Base-by-base conservation (phyloP, 2,888 invertebrate species). In the Caenorhabditis becei region DNA sequence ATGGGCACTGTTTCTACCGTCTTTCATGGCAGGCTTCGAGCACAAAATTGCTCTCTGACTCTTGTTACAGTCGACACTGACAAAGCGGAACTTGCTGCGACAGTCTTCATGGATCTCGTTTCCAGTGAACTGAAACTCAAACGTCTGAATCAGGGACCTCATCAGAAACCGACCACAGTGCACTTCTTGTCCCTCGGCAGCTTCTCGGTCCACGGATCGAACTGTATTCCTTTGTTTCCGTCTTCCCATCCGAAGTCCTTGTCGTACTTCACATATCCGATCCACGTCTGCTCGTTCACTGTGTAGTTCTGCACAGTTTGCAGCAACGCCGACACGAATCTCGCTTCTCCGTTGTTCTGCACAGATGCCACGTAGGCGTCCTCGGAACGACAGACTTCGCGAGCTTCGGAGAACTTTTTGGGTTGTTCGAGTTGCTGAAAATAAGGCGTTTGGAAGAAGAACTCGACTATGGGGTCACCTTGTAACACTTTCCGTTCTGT, bases 171-270 rank as follows among this genome's bases (percentile, higher is more conserved):
- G 8, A 67, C 67, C 69, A 77, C 67, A 23, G 51, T 49, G 47
- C 69, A 69, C 51, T 70, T 63, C 51, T 63, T 62, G 24, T 77
- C 63, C 51, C 58, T 69, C 7, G 69, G 77, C 54, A 69, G 49
- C 41, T 77, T 77, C 77, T 77, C 77, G 5, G 77, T 63, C 77
- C 77, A 77, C 47, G 69, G 69, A 32, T 77, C 69, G 28, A 69
- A 77, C 14, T 49, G 44, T 16, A 63, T 28, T 58, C 58, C 69
- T 7, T 37, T 37, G 8, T 37, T 69, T 28, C 58, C 69, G 35
- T 77, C 77, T 35, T 69, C 69, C 77, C 77, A 70, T 56, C 69
- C 69, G n/a, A 51, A 77, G n/a, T 51, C 63, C 49, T 51, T 62
- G n/a, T 58, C 77, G 35, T 77, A 69, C 23, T 77, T 70, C 18